These are phyloP conservation scores for Kuschelorhynchus macadamiae DNA, from an alignment of 2,888 invertebrate genomes.

Conservation along the genomic window DNA sequence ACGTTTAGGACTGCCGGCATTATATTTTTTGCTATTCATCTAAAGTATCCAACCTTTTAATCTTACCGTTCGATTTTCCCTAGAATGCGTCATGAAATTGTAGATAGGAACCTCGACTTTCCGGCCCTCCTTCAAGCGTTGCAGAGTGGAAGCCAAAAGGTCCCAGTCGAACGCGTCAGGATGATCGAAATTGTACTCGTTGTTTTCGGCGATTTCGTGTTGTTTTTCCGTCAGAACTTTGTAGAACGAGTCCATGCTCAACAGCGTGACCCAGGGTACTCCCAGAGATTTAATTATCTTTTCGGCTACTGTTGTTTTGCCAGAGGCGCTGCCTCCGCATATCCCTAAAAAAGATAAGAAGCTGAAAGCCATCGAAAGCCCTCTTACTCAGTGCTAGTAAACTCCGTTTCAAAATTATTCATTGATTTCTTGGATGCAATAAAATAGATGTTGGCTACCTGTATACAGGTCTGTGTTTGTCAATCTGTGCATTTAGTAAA, in stretches of 20 bases:
- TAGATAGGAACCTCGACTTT: conserved; percentile 98
- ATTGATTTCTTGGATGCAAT: too few relatives aligned
- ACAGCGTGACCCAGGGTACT: conserved; percentile 98
- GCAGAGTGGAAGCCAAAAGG: conserved; percentile 85
- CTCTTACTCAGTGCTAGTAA: too few relatives aligned
- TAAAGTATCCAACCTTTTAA: too few relatives aligned
- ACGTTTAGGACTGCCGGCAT: too few relatives aligned
- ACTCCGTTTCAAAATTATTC: too few relatives aligned
- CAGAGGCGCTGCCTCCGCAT: conserved; percentile 98
- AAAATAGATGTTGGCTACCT: too few relatives aligned
- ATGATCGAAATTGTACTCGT: conserved; percentile 99
- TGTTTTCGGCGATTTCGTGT: conserved; percentile 85
- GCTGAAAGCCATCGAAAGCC: too few relatives aligned
- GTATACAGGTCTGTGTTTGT: too few relatives aligned
- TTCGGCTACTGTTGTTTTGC: conserved; percentile 98
- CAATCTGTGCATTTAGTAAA: too few relatives aligned
- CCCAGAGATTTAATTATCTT: conserved; percentile 95
- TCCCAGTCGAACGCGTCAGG: conserved; percentile 99
- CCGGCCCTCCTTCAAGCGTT: conserved; percentile 91
- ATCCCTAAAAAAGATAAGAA: too few relatives aligned
- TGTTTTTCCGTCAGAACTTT: conserved; percentile 96
- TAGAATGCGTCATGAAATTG: conserved; percentile 93
- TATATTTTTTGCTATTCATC: too few relatives aligned
- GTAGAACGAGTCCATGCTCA: conserved; percentile 99
- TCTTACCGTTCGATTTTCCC: conserved; percentile 90